A percentile compares a stretch with the other conserved stretches of the same genome.
phyloP scores from a whole-genome alignment of 1,140 invertebrate species.

The Carcinoscorpius rotundicauda region DNA sequence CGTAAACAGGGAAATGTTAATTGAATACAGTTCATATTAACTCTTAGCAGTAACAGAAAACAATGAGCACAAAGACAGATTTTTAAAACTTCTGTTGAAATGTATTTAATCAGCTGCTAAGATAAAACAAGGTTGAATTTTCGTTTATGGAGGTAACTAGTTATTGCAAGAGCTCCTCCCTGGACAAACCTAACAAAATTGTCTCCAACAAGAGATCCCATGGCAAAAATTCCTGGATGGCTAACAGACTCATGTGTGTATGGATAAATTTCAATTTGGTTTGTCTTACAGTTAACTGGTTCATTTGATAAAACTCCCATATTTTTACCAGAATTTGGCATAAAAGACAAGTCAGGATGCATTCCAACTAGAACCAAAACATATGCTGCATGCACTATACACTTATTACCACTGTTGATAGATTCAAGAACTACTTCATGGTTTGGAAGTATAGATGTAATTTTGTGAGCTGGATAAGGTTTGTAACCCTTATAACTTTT shows the following conservation, averaged over 20 bases:
- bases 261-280: slow-evolving; percentile 62
- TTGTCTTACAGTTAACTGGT: slow-evolving; percentile 58
- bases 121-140: too few species aligned
- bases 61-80: too few species aligned
- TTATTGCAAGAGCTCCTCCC: slow-evolving; percentile 42
- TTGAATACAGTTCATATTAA: too few species aligned
- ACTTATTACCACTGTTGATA: slow-evolving; percentile 2
- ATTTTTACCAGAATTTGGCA: slow-evolving; percentile 37
- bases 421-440: slow-evolving; percentile 32
- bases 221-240: slow-evolving; percentile 59
- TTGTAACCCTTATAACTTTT: slow-evolving; percentile 54
- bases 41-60: too few species aligned
- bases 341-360: slow-evolving; percentile 61
- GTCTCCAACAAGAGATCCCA: slow-evolving; percentile 76
- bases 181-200: slow-evolving; percentile 78
- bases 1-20: too few species aligned
- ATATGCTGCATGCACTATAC: slow-evolving; percentile 47
- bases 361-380: slow-evolving; percentile 70
- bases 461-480: slow-evolving; percentile 49
- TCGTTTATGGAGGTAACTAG: slow-evolving; percentile 1
- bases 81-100: too few species aligned
- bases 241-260: slow-evolving; percentile 53
- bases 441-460: slow-evolving; percentile 34
- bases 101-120: too few species aligned
- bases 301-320: slow-evolving; percentile 49